phyloP scores from a whole-genome alignment of 2,113 vertebrate genomes.

The Columbina picui region DNA sequence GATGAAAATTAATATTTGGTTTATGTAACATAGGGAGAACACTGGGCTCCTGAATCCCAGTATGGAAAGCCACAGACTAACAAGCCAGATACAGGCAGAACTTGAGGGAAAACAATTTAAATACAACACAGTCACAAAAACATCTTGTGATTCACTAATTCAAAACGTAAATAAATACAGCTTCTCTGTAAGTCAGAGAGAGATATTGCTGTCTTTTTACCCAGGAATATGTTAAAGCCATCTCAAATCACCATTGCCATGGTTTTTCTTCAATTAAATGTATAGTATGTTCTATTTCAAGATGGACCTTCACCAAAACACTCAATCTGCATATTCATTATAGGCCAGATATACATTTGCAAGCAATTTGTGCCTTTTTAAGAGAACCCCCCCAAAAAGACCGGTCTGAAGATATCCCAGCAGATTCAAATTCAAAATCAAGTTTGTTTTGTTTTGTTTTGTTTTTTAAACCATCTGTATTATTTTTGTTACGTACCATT shows the following conservation, averaged over 20 bases:
- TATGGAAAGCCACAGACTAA: not conserved
- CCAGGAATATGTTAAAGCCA: not conserved
- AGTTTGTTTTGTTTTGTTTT: not conserved
- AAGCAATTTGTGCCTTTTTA: not conserved
- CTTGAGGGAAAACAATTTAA: not conserved
- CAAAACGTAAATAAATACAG: not conserved
- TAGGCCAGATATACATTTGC: not conserved
- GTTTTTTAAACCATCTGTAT: not conserved
- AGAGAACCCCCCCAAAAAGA: not conserved
- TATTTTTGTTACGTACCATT: not conserved
- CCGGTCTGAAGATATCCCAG: not conserved
- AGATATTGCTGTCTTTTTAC: not conserved
- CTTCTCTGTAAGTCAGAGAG: not conserved
- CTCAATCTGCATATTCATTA: not conserved
- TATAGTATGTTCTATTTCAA: not conserved
- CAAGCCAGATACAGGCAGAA: not conserved
- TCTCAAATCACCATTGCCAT: not conserved
- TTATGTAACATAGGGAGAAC: not conserved
- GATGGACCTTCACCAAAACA: slow-evolving; percentile 53
- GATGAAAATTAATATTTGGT: not conserved
- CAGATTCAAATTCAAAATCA: not conserved
- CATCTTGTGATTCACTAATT: not conserved
- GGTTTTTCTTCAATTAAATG: not conserved
- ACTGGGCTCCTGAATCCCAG: not conserved
- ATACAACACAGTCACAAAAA: not conserved